These are phyloP conservation scores for Synergus japonicus DNA, from an alignment of 2,888 invertebrate genomes.

Conservation along the genomic window DNA sequence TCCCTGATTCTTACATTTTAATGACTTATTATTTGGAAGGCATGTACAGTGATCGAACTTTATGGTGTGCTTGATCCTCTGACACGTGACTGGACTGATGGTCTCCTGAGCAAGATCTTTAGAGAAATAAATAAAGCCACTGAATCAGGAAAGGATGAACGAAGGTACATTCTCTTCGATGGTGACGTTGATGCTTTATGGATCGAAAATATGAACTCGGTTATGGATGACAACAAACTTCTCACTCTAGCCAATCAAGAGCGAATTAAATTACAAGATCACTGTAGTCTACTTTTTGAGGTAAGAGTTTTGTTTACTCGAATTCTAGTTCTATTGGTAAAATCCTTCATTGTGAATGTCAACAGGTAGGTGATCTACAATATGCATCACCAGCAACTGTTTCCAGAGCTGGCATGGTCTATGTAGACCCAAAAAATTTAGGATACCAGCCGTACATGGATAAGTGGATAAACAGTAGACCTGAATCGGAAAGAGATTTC, in stretches of 20 bases:
- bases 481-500: constrained; percentile 74
- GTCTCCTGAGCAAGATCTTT: constrained; percentile 93
- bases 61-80: constrained; percentile 92
- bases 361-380: constrained; percentile 89
- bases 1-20: neutral
- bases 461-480: constrained; percentile 85
- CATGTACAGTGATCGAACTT: constrained; percentile 92
- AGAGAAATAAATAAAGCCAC: constrained; percentile 91
- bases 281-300: constrained; percentile 92
- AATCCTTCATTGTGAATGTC: neutral
- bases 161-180: constrained; percentile 92
- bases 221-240: constrained; percentile 96
- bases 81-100: constrained; percentile 96
- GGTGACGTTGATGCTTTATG: constrained; percentile 96
- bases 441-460: constrained; percentile 93
- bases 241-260: constrained; percentile 95
- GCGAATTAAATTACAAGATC: constrained; percentile 88
- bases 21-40: constrained; percentile 76
- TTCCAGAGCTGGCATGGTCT: constrained; percentile 96
- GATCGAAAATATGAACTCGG: constrained; percentile 98
- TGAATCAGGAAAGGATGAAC: constrained; percentile 81
- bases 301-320: constrained; percentile 70
- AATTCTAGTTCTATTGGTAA: neutral
- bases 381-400: constrained; percentile 96
- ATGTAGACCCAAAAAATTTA: constrained; percentile 94